phyloP scores from a whole-genome alignment of 2,888 invertebrate genomes.

The Drosophila gaucha region DNA sequence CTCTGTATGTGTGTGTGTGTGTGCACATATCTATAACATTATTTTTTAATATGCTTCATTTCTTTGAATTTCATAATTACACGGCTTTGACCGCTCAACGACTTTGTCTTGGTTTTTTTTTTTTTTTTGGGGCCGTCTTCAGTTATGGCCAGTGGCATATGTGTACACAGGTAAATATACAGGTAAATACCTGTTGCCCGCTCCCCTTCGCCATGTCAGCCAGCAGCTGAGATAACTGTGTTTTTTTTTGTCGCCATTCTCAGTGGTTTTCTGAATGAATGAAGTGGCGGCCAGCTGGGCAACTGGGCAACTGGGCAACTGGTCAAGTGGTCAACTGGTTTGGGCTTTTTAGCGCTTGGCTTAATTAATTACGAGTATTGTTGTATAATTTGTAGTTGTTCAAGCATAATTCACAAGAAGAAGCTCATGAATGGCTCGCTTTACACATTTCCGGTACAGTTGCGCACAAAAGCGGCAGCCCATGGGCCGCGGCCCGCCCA shows the following conservation, averaged over 20 bases:
- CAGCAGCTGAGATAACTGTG: slow-evolving; percentile 34
- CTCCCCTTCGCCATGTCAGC: background rate
- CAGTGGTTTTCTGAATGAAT: slow-evolving; percentile 70
- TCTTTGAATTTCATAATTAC: slow-evolving; percentile 80
- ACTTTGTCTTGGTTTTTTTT: slow-evolving; percentile 36
- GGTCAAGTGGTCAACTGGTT: slow-evolving; percentile 46
- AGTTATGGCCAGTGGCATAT: slow-evolving; percentile 46
- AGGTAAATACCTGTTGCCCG: slow-evolving; percentile 28
- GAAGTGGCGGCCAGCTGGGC: slow-evolving; percentile 49
- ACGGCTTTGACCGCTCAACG: slow-evolving; percentile 78
- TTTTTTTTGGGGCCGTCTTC: slow-evolving; percentile 42
- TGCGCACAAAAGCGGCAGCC: slow-evolving; percentile 44
- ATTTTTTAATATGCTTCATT: slow-evolving; percentile 64
- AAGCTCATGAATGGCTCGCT: slow-evolving; percentile 59
- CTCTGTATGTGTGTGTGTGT: background rate
- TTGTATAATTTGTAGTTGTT: slow-evolving; percentile 75
- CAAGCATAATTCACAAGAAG: slow-evolving; percentile 59
- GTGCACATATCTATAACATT: slow-evolving; percentile 47
- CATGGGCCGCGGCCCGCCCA: slow-evolving; percentile 53
- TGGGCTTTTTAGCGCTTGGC: slow-evolving; percentile 44
- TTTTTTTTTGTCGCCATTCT: slow-evolving; percentile 59
- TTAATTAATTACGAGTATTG: slow-evolving; percentile 76
- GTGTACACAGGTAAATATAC: slow-evolving; percentile 31
- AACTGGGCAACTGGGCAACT: slow-evolving; percentile 18
- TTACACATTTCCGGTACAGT: slow-evolving; percentile 62